phyloP scores from a whole-genome alignment of 2,888 invertebrate species.

The Pseudococcus viburni region DNA sequence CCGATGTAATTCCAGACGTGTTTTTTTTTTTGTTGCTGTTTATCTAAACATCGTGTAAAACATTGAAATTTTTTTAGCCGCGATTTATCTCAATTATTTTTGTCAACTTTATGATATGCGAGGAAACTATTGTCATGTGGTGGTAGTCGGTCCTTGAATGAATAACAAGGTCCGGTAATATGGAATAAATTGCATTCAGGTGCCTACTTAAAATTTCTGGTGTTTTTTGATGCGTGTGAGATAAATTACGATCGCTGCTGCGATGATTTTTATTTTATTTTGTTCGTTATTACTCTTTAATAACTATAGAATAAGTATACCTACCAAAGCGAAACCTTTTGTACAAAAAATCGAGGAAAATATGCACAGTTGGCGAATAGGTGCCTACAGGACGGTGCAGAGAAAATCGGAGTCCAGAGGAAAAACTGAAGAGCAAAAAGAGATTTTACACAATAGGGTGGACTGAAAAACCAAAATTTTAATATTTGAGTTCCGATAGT shows the following conservation, averaged over 20 bases:
- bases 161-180: neutral
- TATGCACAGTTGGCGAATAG: too few species aligned
- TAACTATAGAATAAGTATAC: too few species aligned
- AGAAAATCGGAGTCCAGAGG: too few species aligned
- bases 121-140: constrained; percentile 3
- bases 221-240: neutral
- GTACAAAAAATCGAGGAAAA: too few species aligned
- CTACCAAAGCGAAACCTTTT: neutral
- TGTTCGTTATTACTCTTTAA: too few species aligned
- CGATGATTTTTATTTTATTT: too few species aligned
- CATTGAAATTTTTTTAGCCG: constrained; percentile 27
- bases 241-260: neutral
- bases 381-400: too few species aligned
- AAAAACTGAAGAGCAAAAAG: too few species aligned
- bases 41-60: constrained; percentile 24
- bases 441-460: too few species aligned
- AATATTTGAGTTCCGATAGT: too few species aligned
- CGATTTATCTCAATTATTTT: neutral
- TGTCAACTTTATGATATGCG: neutral
- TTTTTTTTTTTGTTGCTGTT: neutral
- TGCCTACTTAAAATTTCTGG: neutral
- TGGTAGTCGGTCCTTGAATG: constrained; percentile 9
- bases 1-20: constrained; percentile 6
- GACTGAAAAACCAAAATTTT: too few species aligned
- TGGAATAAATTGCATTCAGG: constrained; percentile 4